phyloP scores from a whole-genome alignment of 2,888 invertebrate species.

The Eupelmus urozonus region DNA sequence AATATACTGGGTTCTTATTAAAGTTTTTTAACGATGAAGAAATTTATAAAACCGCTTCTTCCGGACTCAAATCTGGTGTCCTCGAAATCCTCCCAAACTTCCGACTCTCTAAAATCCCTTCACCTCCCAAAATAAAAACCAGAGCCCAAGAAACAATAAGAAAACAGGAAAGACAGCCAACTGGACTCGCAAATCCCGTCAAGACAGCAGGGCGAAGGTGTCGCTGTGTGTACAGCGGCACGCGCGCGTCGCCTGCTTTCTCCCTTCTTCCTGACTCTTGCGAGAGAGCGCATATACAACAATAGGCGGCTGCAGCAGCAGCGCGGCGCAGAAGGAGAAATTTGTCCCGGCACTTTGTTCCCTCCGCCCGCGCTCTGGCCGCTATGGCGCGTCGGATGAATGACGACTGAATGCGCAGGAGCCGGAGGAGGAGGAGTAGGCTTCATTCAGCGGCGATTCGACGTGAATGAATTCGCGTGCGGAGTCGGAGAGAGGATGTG shows the following conservation, averaged over 20 bases:
- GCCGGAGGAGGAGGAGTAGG: not conserved
- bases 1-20: no score
- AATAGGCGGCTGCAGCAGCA: no score
- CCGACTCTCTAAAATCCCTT: no score
- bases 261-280: slow-evolving; percentile 23
- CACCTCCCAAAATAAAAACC: no score
- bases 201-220: slow-evolving; percentile 40
- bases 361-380: slow-evolving; percentile 29
- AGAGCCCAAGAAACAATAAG: not conserved
- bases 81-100: no score
- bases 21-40: no score
- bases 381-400: slow-evolving; percentile 31
- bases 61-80: no score
- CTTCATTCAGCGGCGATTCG: slow-evolving; percentile 45
- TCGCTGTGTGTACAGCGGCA: no score
- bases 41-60: no score
- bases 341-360: slow-evolving; percentile 58
- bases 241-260: no score
- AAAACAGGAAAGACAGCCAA: not conserved
- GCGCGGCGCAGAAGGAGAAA: slow-evolving; percentile 52
- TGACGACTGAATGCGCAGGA: slow-evolving; percentile 52
- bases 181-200: slow-evolving; percentile 27
- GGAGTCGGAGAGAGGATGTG: not conserved
- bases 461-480: slow-evolving; percentile 43
- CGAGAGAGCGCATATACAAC: slow-evolving; percentile 40